phyloP scores from a whole-genome alignment of 2,888 invertebrate species.

The Drepanosiphum platanoidis region DNA sequence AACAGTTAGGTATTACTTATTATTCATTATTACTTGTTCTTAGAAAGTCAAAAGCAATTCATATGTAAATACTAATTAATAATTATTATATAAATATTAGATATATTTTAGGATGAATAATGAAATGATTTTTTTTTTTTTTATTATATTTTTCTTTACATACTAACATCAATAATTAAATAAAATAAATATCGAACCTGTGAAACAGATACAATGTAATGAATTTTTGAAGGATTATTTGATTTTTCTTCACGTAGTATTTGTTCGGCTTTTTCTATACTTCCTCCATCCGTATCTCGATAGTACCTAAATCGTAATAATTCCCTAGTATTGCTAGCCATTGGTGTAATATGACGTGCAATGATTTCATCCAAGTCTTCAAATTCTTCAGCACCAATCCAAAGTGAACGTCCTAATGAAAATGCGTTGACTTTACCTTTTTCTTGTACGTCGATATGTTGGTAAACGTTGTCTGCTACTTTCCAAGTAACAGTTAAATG shows the following conservation, averaged over 20 bases:
- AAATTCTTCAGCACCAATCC: conserved; percentile 92
- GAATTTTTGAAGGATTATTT: conserved; percentile 87
- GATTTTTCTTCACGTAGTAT: conserved; percentile 87
- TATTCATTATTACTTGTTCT: too few species aligned
- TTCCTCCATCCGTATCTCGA: conserved; percentile 79
- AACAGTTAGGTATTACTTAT: too few species aligned
- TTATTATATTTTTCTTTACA: too few species aligned
- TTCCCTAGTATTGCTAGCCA: conserved; percentile 94
- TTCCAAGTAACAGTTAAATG: conserved; percentile 99
- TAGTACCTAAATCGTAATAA: conserved; percentile 92
- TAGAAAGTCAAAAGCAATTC: too few species aligned
- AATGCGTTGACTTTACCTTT: conserved; percentile 97
- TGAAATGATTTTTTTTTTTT: too few species aligned
- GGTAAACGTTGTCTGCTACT: conserved; percentile 91
- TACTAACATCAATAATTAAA: conserved; percentile 1
- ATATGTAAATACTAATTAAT: too few species aligned
- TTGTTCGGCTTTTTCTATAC: conserved; percentile 89
- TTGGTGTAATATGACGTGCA: conserved; percentile 93
- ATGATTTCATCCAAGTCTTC: conserved; percentile 99
- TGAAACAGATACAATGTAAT: conserved; percentile 80
- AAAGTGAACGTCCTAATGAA: conserved; percentile 86
- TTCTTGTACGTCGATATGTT: conserved; percentile 96
- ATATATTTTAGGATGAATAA: too few species aligned
- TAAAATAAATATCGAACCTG: conserved; percentile 8
- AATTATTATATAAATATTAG: too few species aligned